phyloP scores from a whole-genome alignment of 2,797 vertebrate genomes.

The Microchirus variegatus region DNA sequence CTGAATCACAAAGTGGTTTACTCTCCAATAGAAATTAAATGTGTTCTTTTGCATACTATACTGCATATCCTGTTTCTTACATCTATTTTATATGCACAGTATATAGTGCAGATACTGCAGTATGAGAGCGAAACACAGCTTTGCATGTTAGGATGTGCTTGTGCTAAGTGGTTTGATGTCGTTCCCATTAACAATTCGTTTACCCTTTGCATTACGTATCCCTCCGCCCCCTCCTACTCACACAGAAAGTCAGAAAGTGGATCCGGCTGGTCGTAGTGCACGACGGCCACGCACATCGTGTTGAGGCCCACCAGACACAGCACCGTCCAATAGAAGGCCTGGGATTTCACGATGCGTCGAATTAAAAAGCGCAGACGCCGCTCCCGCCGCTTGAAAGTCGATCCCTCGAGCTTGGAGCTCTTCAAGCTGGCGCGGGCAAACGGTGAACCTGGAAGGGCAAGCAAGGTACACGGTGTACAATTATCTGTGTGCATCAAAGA shows the following conservation, averaged over 20 bases:
- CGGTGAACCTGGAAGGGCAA: slow-evolving; percentile 85
- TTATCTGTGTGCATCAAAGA: no score
- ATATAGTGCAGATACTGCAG: no score
- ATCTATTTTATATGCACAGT: no score
- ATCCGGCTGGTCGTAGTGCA: slow-evolving; percentile 93
- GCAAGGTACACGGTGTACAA: slow-evolving; percentile 8
- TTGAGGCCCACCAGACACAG: slow-evolving; percentile 95
- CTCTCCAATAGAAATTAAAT: no score
- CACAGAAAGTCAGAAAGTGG: slow-evolving; percentile 94
- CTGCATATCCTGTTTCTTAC: no score
- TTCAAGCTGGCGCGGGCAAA: slow-evolving; percentile 95
- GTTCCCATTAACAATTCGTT: no score
- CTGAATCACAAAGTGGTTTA: no score
- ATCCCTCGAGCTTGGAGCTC: slow-evolving; percentile 94
- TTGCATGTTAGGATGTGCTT: no score
- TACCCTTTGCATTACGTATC: not conserved
- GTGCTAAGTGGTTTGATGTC: no score
- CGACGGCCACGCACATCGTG: slow-evolving; percentile 94
- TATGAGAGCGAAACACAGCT: no score
- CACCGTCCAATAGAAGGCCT: slow-evolving; percentile 96
- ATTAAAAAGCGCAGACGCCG: slow-evolving; percentile 91
- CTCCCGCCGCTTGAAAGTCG: slow-evolving; percentile 90
- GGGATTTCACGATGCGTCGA: slow-evolving; percentile 92
- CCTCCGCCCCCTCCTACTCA: slow-evolving; percentile 75
- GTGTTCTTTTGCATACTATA: no score